Conservation (phyloP, 2,113 vertebrate genomes). For the Saimiri boliviensis region DNA sequence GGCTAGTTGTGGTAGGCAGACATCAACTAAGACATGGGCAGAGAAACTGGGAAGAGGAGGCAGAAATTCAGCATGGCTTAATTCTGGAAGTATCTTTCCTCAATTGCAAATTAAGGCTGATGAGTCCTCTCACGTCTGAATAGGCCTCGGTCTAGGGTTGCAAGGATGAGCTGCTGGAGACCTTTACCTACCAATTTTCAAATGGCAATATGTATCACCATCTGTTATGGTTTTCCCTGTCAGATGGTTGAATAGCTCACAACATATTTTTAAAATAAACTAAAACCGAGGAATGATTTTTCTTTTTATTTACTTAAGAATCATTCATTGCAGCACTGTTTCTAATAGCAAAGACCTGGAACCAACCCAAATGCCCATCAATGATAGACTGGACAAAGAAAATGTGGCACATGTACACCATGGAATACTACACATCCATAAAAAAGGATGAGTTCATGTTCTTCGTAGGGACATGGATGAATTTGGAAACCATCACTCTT, state of each 20-base stretch:
- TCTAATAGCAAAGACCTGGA: too few species aligned
- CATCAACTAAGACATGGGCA: neutral
- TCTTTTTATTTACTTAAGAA: conserved; percentile 21
- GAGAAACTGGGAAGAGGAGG: neutral
- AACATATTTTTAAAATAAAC: neutral
- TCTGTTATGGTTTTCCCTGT: neutral
- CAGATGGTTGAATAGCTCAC: neutral
- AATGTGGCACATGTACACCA: too few species aligned
- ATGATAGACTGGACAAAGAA: too few species aligned
- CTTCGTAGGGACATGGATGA: too few species aligned
- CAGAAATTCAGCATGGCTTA: neutral
- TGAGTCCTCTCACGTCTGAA: neutral
- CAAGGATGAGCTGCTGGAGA: neutral
- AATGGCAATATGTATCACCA: neutral
- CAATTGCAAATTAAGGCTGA: neutral
- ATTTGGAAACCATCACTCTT: too few species aligned
- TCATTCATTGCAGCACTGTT: neutral
- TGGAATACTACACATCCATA: too few species aligned
- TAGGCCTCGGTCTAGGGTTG: neutral
- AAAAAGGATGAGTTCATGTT: too few species aligned
- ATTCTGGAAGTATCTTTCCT: neutral
- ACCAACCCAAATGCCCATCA: too few species aligned
- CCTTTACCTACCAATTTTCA: neutral
- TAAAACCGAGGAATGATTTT: neutral
- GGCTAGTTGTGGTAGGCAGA: neutral